These are phyloP conservation scores for Alloplasta piceator DNA, from an alignment of 2,888 invertebrate species.

Conservation along the genomic window DNA sequence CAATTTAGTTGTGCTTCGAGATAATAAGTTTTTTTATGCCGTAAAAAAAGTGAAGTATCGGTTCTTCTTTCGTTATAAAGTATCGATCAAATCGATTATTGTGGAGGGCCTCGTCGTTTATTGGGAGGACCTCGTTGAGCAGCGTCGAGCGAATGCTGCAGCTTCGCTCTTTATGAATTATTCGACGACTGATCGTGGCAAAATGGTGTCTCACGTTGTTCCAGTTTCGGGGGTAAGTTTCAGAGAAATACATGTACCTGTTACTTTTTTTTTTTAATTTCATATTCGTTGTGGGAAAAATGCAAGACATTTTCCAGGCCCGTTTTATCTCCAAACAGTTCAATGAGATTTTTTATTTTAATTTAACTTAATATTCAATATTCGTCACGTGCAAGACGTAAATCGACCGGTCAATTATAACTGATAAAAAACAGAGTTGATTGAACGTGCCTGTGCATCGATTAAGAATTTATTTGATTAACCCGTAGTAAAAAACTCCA, in stretches of 20 bases:
- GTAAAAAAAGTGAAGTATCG: no score
- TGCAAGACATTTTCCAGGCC: no score
- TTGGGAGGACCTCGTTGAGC: slow-evolving; percentile 71
- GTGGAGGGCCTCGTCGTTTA: slow-evolving; percentile 72
- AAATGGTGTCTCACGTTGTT: slow-evolving; percentile 79
- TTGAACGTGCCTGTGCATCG: background rate
- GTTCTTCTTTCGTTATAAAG: slow-evolving; percentile 38
- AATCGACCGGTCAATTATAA: slow-evolving; percentile 34
- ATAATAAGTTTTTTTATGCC: background rate
- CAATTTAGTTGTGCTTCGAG: background rate
- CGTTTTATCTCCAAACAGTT: no score
- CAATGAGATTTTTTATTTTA: no score
- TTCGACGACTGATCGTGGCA: slow-evolving; percentile 72
- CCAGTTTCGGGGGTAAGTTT: slow-evolving; percentile 78
- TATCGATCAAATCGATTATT: slow-evolving; percentile 63
- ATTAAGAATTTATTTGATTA: no score
- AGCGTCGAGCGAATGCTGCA: slow-evolving; percentile 74
- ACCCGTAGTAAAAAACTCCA: no score
- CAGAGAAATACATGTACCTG: background rate
- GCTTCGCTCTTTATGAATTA: slow-evolving; percentile 77
- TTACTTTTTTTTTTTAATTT: no score
- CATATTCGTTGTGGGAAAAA: no score
- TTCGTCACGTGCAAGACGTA: slow-evolving; percentile 29
- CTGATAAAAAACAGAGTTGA: background rate
- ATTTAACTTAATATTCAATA: no score